A percentile compares a stretch with the other conserved stretches of the same genome.
Conservation (phyloP, 1,140 invertebrate species). For the Drosophila repleta region DNA sequence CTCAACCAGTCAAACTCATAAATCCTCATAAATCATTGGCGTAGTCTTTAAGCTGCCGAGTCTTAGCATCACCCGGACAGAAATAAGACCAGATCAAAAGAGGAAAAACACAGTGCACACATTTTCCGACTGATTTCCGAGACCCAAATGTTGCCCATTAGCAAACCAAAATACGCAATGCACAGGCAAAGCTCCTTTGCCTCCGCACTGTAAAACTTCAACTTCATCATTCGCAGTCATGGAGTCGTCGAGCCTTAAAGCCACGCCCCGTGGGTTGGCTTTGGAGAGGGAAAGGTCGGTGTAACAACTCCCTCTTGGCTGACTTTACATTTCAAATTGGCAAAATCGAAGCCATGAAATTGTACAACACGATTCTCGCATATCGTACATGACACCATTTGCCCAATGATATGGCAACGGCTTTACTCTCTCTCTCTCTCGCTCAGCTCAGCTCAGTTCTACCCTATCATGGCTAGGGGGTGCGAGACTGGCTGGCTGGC, state of each 20-base stretch:
- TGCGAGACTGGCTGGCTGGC: neutral
- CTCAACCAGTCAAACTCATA: slow-evolving; percentile 29
- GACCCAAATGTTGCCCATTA: slow-evolving; percentile 77
- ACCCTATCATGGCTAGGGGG: neutral
- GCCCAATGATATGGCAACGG: slow-evolving; percentile 54
- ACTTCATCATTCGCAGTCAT: slow-evolving; percentile 37
- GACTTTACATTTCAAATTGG: slow-evolving; percentile 75
- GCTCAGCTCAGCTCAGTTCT: neutral
- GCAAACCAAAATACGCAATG: slow-evolving; percentile 75
- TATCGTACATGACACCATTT: slow-evolving; percentile 80
- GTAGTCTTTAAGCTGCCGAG: slow-evolving; percentile 64
- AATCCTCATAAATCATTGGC: slow-evolving; percentile 57
- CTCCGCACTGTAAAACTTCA: slow-evolving; percentile 3
- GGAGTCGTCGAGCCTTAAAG: slow-evolving; percentile 30
- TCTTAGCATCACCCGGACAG: slow-evolving; percentile 26
- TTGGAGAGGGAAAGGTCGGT: neutral
- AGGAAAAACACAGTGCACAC: slow-evolving; percentile 42
- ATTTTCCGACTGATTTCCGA: slow-evolving; percentile 78
- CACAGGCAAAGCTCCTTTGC: slow-evolving; percentile 24
- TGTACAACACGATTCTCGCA: slow-evolving; percentile 80
- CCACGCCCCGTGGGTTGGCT: slow-evolving; percentile 8
- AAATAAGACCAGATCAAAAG: slow-evolving; percentile 7
- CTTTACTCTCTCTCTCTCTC: slow-evolving; percentile 15
- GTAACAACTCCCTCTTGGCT: slow-evolving; percentile 15
- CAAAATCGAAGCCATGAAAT: slow-evolving; percentile 81